These are phyloP conservation scores for Melanophora roralis DNA, from an alignment of 2,888 invertebrate species.

Conservation along the genomic window DNA sequence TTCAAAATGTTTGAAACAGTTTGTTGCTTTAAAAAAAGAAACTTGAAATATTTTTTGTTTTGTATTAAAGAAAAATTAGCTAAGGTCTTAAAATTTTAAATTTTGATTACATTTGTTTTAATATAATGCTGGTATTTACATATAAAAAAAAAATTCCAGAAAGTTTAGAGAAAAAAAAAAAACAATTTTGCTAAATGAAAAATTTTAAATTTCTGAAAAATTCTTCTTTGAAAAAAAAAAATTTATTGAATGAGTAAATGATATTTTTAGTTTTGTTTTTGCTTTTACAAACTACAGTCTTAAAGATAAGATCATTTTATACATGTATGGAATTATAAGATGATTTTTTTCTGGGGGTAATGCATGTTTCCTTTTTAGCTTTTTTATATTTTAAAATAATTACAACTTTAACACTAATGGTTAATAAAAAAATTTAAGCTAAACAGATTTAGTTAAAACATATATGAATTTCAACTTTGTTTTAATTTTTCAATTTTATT, in stretches of 20 bases:
- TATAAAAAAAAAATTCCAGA: neutral
- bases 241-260: neutral
- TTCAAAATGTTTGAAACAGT: conserved; percentile 30
- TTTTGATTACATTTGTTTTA: neutral
- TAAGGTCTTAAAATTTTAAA: conserved; percentile 3
- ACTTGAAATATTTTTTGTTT: neutral
- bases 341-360: neutral
- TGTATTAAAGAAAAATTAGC: conserved; percentile 4
- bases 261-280: neutral
- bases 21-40: conserved; percentile 15
- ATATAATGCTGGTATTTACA: neutral
- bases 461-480: conserved; percentile 50
- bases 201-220: neutral
- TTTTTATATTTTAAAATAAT: conserved; percentile 42
- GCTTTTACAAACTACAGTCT: conserved; percentile 35
- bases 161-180: neutral
- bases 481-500: neutral
- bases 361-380: conserved; percentile 14
- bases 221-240: conserved; percentile 1
- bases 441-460: conserved; percentile 39
- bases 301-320: conserved; percentile 42
- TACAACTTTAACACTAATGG: conserved; percentile 31
- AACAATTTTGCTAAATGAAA: conserved; percentile 24
- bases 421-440: conserved; percentile 48
- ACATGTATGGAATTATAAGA: conserved; percentile 42